Percentiles rank a stretch among this genome's conserved stretches.
Evolutionary conservation across 1,140 invertebrate species (phyloP).

Genomic region (Trichonephila inaurata): DNA sequence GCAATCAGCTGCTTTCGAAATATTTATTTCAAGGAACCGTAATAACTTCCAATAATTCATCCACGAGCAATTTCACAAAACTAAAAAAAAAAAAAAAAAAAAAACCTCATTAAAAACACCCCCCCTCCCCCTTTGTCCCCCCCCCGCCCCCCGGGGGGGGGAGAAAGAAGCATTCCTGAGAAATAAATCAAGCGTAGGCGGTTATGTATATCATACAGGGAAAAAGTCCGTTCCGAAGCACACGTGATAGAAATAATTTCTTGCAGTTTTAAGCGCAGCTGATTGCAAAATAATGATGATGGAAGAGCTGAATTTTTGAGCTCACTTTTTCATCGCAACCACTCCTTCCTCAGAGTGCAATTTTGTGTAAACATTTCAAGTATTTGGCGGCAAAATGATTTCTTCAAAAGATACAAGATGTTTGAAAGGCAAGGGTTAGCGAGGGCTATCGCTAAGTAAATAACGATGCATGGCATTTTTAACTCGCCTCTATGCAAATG

Average conservation of each 20-base stretch:
- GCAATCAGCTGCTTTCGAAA: background rate
- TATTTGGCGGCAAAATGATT: constrained; percentile 45
- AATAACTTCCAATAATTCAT: background rate
- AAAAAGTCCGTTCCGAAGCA: background rate
- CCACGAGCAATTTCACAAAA: background rate
- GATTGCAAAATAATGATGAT: constrained; percentile 71
- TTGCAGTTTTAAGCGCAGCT: constrained; percentile 40
- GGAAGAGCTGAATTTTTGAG: constrained; percentile 34
- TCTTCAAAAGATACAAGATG: constrained; percentile 56
- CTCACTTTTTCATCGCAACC: constrained; percentile 24
- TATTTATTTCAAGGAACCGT: background rate
- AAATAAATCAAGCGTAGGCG: constrained; percentile 42
- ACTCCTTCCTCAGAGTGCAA: constrained; percentile 62
- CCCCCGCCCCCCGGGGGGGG: too few relatives aligned
- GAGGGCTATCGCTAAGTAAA: constrained; percentile 23
- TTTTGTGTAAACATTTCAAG: constrained; percentile 65
- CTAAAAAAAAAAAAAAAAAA: too few relatives aligned
- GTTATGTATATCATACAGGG: background rate
- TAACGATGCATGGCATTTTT: constrained; percentile 53
- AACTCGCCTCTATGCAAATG: constrained; percentile 58
- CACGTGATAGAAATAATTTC: constrained; percentile 49
- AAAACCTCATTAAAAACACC: too few relatives aligned
- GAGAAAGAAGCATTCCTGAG: background rate
- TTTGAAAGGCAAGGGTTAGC: constrained; percentile 10
- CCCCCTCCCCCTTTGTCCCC: too few relatives aligned